A percentile compares a stretch with the other conserved stretches of the same genome.
Conservation (phyloP, 2,797 vertebrate genomes). For the Parotocinclus haroldoi region DNA sequence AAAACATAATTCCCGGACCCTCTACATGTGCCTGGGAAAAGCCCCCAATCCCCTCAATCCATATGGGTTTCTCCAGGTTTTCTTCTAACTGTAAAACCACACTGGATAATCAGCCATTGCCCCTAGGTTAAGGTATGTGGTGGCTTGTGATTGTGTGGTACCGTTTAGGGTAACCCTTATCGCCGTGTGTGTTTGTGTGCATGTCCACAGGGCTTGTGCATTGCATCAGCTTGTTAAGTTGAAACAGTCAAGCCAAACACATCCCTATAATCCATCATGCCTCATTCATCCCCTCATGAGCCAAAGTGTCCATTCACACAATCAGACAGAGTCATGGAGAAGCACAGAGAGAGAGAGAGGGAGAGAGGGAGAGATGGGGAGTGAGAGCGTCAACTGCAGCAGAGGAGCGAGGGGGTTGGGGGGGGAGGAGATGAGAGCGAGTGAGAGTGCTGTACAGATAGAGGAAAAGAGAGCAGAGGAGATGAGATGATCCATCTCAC, state of each 20-base stretch:
- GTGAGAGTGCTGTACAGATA: constrained; percentile 5
- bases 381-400: constrained; percentile 28
- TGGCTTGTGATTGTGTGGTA: background rate
- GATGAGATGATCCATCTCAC: constrained; percentile 21
- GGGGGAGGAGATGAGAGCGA: constrained; percentile 6
- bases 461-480: constrained; percentile 17
- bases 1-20: too few relatives aligned
- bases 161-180: too few relatives aligned
- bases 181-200: constrained; percentile 11
- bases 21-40: too few relatives aligned
- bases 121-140: too few relatives aligned
- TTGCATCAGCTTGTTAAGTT: constrained; percentile 38
- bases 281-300: constrained; percentile 43
- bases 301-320: constrained; percentile 46
- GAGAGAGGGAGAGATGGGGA: constrained; percentile 17
- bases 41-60: too few relatives aligned
- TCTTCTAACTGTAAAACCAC: too few relatives aligned
- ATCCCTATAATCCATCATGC: constrained; percentile 42
- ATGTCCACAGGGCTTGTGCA: constrained; percentile 24
- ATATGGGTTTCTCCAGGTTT: too few relatives aligned
- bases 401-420: constrained; percentile 7
- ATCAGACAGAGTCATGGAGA: constrained; percentile 1
- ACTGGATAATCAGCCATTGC: too few relatives aligned
- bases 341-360: constrained; percentile 20
- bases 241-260: constrained; percentile 36